Percentiles rank a stretch among this genome's conserved stretches.
These are phyloP conservation scores for Mobula hypostoma DNA, from an alignment of 2,113 vertebrate species.

Conservation along the genomic window DNA sequence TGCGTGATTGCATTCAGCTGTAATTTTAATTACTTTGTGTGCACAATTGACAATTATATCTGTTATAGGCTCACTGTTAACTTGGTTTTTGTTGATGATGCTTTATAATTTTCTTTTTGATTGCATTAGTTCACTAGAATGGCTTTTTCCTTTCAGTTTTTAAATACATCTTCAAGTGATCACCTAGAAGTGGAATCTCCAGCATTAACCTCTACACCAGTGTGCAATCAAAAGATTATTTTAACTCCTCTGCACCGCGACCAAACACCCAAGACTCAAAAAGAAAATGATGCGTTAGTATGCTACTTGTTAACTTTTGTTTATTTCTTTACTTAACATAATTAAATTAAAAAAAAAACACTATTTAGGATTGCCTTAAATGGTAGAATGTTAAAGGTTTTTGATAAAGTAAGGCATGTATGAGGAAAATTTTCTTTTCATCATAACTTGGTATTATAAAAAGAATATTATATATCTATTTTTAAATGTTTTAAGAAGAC, in stretches of 20 bases:
- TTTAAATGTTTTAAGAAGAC: not conserved
- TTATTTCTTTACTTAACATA: not conserved
- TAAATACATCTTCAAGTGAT: slow-evolving; percentile 79
- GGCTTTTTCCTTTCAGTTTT: slow-evolving; percentile 64
- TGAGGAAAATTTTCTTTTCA: not conserved
- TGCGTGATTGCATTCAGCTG: not conserved
- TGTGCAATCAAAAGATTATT: slow-evolving; percentile 73
- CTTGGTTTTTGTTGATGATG: not conserved
- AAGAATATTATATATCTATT: not conserved
- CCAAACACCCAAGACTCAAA: slow-evolving; percentile 70
- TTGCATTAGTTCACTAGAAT: slow-evolving; percentile 23
- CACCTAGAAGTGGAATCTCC: slow-evolving; percentile 69
- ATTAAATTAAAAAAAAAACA: not conserved
- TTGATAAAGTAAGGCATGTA: not conserved
- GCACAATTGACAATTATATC: not conserved
- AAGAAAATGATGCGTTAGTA: slow-evolving; percentile 83
- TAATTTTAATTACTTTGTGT: slow-evolving; percentile 12
- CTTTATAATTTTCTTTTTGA: not conserved
- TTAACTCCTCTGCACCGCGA: slow-evolving; percentile 64
- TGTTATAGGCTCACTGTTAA: slow-evolving; percentile 6
- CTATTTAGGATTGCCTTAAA: not conserved
- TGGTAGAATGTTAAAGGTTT: not conserved
- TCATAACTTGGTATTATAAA: not conserved
- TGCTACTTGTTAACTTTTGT: not conserved
- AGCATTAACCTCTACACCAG: slow-evolving; percentile 64